phyloP scores from a whole-genome alignment of 2,113 vertebrate genomes.

The Platichthys flesus region DNA sequence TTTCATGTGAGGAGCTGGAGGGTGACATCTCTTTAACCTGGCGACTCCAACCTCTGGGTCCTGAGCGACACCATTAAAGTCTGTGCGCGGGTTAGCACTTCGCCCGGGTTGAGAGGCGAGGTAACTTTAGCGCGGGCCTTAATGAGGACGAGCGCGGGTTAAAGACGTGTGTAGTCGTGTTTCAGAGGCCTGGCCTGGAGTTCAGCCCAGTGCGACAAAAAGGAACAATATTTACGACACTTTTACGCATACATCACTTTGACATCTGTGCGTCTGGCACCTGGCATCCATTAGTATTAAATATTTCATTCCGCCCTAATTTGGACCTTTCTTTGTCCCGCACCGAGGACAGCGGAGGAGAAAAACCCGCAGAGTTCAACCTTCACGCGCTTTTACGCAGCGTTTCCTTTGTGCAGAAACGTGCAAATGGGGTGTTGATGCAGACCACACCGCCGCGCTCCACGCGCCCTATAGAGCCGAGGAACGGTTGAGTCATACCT shows the following conservation, averaged over 20 bases:
- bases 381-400: conserved; percentile 45
- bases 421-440: conserved; percentile 74
- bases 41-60: neutral
- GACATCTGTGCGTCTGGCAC: conserved; percentile 77
- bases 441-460: conserved; percentile 49
- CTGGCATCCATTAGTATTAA: conserved; percentile 82
- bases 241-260: conserved; percentile 82
- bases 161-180: conserved; percentile 78
- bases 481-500: conserved; percentile 63
- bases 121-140: conserved; percentile 78
- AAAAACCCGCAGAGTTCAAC: neutral
- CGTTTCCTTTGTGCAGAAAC: conserved; percentile 42
- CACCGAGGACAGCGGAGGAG: conserved; percentile 34
- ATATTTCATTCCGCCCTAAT: conserved; percentile 73
- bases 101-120: conserved; percentile 62
- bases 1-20: neutral
- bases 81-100: conserved; percentile 76
- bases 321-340: conserved; percentile 56
- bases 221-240: conserved; percentile 81
- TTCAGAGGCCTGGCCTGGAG: conserved; percentile 62
- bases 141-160: conserved; percentile 83
- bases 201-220: conserved; percentile 68
- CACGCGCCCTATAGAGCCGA: neutral
- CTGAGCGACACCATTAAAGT: conserved; percentile 2
- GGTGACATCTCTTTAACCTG: neutral